Evolutionary conservation across 1,140 invertebrate species (phyloP).

Genomic region (Harlomillsia oculata): DNA sequence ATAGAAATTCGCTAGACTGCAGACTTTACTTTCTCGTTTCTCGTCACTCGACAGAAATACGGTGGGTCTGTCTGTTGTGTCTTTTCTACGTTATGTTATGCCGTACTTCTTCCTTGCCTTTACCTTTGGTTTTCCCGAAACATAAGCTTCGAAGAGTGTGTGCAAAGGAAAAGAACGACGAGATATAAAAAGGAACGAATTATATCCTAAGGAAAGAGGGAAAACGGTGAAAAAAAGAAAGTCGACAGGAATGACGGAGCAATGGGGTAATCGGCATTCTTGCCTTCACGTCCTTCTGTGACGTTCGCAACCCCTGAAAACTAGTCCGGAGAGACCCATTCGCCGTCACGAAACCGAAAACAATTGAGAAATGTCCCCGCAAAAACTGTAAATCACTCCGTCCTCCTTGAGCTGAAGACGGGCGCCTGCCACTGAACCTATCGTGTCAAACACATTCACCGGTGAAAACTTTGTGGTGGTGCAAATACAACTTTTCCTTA

Average conservation of each 20-base stretch:
- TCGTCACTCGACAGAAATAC: too few relatives aligned
- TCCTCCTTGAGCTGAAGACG: not conserved
- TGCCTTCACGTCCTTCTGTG: constrained; percentile 9
- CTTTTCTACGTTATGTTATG: too few relatives aligned
- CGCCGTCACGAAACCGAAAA: constrained; percentile 31
- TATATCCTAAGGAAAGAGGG: not conserved
- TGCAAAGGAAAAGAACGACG: too few relatives aligned
- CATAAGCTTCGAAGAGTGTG: too few relatives aligned
- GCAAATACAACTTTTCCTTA: too few relatives aligned
- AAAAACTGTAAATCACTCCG: constrained; percentile 31
- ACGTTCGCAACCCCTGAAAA: constrained; percentile 20
- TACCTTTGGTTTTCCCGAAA: too few relatives aligned
- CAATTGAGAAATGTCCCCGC: constrained; percentile 34
- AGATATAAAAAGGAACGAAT: constrained; percentile 1
- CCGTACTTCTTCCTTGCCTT: too few relatives aligned
- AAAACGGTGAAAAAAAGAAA: constrained; percentile 4
- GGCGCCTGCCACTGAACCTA: too few relatives aligned
- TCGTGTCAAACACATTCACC: too few relatives aligned
- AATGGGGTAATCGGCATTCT: constrained; percentile 23
- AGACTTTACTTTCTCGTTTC: too few relatives aligned
- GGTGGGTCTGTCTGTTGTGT: too few relatives aligned
- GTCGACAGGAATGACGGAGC: constrained; percentile 6
- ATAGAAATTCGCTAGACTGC: constrained; percentile 21
- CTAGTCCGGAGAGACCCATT: constrained; percentile 30
- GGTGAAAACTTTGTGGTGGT: too few relatives aligned